phyloP scores from a whole-genome alignment of 2,797 vertebrate species.

The Merluccius polli region DNA sequence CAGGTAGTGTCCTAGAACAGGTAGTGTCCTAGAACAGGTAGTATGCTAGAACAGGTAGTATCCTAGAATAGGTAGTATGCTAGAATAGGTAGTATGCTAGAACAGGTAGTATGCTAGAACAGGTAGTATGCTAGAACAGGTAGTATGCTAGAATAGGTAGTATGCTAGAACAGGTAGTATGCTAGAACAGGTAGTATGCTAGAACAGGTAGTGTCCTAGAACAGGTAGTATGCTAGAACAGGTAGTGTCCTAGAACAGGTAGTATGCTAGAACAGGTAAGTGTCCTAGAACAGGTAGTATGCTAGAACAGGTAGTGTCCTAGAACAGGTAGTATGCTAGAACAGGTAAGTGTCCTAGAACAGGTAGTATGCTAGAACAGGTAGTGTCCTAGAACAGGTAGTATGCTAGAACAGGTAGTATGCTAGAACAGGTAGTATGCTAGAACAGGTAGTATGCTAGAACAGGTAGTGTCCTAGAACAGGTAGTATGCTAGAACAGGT shows the following conservation, averaged over 20 bases:
- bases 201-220: neutral
- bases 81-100: no score
- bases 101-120: no score
- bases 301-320: neutral
- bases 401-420: neutral
- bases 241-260: neutral
- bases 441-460: no score
- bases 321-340: neutral
- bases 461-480: no score
- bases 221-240: neutral
- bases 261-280: no score
- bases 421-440: no score
- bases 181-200: neutral
- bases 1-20: no score
- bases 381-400: neutral
- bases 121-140: neutral
- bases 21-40: no score
- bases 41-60: no score
- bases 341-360: neutral
- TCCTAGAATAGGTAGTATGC: no score
- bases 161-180: neutral
- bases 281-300: neutral
- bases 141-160: neutral
- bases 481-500: no score
- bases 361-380: neutral